Conservation (phyloP, 2,888 invertebrate genomes). For the Lissonota sp. region DNA sequence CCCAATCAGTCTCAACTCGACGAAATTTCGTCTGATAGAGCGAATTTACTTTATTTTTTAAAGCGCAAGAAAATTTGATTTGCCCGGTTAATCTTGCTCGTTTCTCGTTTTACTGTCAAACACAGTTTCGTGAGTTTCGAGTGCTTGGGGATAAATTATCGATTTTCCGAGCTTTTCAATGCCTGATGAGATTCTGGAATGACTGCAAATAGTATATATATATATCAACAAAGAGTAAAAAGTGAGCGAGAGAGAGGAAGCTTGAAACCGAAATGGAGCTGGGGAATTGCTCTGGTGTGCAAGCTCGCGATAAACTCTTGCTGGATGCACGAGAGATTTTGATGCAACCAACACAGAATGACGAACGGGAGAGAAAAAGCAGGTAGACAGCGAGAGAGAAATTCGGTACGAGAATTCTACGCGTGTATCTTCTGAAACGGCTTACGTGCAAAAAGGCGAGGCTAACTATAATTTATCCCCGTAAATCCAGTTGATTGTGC, state of each 20-base stretch:
- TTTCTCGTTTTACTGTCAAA: neutral
- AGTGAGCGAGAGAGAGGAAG: conserved; percentile 3
- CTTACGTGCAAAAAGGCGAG: too few relatives aligned
- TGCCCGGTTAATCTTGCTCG: neutral
- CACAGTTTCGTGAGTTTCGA: neutral
- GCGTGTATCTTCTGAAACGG: neutral
- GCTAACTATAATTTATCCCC: too few relatives aligned
- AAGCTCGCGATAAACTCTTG: conserved; percentile 30
- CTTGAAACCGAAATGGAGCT: conserved; percentile 24
- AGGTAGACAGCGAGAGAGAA: neutral
- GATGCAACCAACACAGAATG: neutral
- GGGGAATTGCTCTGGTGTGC: conserved; percentile 9
- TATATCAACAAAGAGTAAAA: neutral
- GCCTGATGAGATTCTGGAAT: neutral
- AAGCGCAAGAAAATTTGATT: neutral
- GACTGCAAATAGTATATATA: neutral
- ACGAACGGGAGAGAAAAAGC: neutral
- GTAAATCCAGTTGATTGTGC: too few relatives aligned
- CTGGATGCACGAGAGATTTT: conserved; percentile 18
- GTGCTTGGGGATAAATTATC: neutral
- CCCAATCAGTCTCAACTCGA: neutral
- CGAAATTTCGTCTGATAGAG: neutral
- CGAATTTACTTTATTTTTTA: neutral
- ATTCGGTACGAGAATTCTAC: conserved; percentile 18
- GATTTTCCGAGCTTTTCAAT: conserved; percentile 12